Conservation (phyloP, 2,888 invertebrate species). For the Cerceris ruficornis region DNA sequence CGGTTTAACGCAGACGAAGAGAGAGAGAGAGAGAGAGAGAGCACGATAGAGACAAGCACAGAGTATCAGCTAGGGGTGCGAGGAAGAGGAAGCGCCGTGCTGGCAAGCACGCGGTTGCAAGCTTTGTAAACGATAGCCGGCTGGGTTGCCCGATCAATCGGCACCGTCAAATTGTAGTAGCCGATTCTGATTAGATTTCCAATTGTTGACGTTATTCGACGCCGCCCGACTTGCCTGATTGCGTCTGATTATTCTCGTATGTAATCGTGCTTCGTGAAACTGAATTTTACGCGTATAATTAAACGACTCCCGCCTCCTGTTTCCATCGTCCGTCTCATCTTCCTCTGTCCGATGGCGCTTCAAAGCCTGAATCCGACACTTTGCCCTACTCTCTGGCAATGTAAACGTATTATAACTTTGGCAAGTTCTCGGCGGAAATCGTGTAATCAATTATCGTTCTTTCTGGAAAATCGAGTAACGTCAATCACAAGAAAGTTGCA, state of each 20-base stretch:
- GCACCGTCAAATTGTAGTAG: slow-evolving; percentile 68
- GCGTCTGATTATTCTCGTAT: slow-evolving; percentile 65
- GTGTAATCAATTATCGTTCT: slow-evolving; percentile 50
- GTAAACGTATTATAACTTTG: background rate
- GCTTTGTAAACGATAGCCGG: slow-evolving; percentile 70
- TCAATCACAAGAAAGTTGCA: slow-evolving; percentile 39
- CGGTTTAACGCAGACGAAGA: slow-evolving; percentile 59
- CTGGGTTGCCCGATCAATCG: slow-evolving; percentile 60
- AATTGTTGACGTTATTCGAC: slow-evolving; percentile 70
- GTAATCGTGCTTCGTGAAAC: slow-evolving; percentile 33
- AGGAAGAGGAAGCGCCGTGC: slow-evolving; percentile 26
- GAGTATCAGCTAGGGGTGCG: background rate
- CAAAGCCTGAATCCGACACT: no score
- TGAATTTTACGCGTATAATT: slow-evolving; percentile 49
- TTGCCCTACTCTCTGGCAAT: background rate
- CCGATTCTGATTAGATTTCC: slow-evolving; percentile 71
- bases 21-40: slow-evolving; percentile 10
- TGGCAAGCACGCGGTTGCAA: slow-evolving; percentile 65
- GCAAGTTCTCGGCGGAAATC: slow-evolving; percentile 28
- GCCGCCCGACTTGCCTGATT: slow-evolving; percentile 63
- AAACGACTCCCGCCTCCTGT: slow-evolving; percentile 19
- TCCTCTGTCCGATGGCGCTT: background rate
- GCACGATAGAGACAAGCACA: background rate
- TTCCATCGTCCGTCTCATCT: background rate
- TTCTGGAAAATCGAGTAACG: slow-evolving; percentile 46